Evolutionary conservation across 2,113 vertebrate genomes (phyloP), one percentile per base, ranked within the genome.

Genomic region (Brachyistius frenatus): DNA sequence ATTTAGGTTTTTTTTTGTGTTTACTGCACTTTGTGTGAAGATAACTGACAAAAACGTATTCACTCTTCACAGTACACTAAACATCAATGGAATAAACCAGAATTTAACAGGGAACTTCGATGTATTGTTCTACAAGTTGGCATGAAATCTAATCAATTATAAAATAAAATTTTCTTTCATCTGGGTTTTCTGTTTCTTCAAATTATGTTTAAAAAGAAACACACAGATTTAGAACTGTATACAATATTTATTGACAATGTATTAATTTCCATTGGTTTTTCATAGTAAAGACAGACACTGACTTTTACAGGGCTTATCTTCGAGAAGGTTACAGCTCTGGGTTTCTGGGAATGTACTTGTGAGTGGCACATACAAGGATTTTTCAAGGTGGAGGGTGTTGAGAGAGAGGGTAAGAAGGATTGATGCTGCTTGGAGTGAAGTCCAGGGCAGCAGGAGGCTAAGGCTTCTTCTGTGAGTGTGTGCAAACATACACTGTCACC

Each of bases 381-480:
- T 81, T 55, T 85, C 39, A 65, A 82, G 80, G 87, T 86, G 72
- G 50, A 49, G 56, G 80, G 65, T 77, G 80, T 57, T 44, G 33
- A 60, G 73, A 73, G 33, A 60, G 73, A 73, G 62, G 77, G 70
- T 71, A 81, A 68, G 62, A 76, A 78, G 80, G 77, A 73, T 61
- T 81, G 73, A 80, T 72, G 84, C 85, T 89, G 79, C 83, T 83
- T 54, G 69, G 83, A 85, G 77, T 81, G 83, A 88, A 84, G 76
- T 73, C 76, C 88, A 87, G 84, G 81, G 80, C 76, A 88, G 92
- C 83, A 76, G 79, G 77, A 87, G 87, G 86, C 88, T 93, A 93
- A 94, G 90, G 93, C 91, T 92, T 93, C 80, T 86, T 91, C 79
- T 92, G 93, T 93, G 91, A 93, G 89, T 90, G 84, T 94, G 92